Evolutionary conservation across 2,888 invertebrate genomes (phyloP).

Genomic region (Catonia carolina): DNA sequence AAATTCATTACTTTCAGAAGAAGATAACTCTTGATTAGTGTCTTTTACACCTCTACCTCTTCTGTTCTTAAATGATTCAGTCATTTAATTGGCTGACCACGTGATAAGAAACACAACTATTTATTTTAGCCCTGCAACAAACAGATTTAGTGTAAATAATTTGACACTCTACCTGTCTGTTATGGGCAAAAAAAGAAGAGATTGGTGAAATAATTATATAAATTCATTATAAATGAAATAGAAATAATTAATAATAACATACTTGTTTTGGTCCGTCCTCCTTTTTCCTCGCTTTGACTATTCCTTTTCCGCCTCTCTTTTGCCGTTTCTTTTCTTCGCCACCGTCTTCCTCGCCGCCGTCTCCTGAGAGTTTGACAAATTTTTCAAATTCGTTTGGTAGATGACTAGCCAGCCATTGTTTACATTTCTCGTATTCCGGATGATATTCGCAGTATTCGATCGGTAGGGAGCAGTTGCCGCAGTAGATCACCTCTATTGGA

Average conservation of each 20-base stretch:
- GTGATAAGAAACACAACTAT: too few species aligned
- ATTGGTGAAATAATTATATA: too few species aligned
- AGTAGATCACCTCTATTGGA: conserved; percentile 78
- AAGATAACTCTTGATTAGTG: too few species aligned
- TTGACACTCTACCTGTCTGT: too few species aligned
- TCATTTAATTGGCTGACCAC: too few species aligned
- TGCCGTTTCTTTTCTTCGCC: conserved; percentile 92
- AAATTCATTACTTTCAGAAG: too few species aligned
- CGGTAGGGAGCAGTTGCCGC: conserved; percentile 92
- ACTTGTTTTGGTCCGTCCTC: conserved; percentile 82
- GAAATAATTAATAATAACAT: conserved; percentile 35
- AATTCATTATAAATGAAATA: neutral
- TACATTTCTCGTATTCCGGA: conserved; percentile 95
- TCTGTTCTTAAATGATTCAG: too few species aligned
- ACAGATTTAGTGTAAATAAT: too few species aligned
- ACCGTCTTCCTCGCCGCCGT: conserved; percentile 59
- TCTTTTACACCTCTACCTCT: too few species aligned
- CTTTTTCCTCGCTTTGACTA: conserved; percentile 92
- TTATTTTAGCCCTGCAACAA: too few species aligned
- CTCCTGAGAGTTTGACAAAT: conserved; percentile 56
- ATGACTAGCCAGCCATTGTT: conserved; percentile 92
- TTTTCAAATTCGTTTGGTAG: conserved; percentile 90
- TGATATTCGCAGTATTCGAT: conserved; percentile 98
- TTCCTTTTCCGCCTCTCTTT: conserved; percentile 94
- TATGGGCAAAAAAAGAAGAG: too few species aligned